Evolutionary conservation across 2,888 invertebrate species (phyloP).

Genomic region (Lasioglossum morio): DNA sequence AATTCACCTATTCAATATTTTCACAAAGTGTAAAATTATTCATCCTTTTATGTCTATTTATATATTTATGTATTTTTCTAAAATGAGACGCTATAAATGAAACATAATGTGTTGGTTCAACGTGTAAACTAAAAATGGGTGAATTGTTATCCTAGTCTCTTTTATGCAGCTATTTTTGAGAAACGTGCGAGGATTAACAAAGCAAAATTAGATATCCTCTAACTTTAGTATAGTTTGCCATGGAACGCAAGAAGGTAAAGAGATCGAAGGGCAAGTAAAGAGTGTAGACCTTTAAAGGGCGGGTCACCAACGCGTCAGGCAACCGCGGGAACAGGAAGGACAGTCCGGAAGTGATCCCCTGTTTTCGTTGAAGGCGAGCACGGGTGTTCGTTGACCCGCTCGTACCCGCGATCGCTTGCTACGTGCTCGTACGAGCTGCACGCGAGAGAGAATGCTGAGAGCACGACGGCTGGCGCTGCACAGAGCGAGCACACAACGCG

Average conservation of each 20-base stretch:
- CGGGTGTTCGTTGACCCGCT: conserved; percentile 60
- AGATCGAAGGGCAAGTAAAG: neutral
- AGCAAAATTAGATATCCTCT: neutral
- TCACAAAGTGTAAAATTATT: no score
- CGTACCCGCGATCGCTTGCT: conserved; percentile 42
- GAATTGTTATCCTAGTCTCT: no score
- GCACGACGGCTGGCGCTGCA: conserved; percentile 31
- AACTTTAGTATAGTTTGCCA: neutral
- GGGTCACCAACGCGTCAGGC: conserved; percentile 19
- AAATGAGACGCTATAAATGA: no score
- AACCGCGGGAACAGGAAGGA: conserved; percentile 11
- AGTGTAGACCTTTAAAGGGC: neutral
- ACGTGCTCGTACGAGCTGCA: conserved; percentile 47
- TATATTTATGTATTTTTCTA: no score
- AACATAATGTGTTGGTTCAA: no score
- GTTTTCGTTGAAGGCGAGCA: conserved; percentile 21
- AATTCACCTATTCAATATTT: no score
- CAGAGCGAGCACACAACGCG: conserved; percentile 33
- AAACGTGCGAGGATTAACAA: neutral
- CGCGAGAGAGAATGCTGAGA: conserved; percentile 51
- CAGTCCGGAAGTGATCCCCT: conserved; percentile 27
- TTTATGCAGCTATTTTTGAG: no score
- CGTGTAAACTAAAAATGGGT: no score
- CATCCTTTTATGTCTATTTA: no score
- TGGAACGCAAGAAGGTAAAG: neutral